Conservation (phyloP, 2,113 vertebrate species). For the Pluvianellus socialis region DNA sequence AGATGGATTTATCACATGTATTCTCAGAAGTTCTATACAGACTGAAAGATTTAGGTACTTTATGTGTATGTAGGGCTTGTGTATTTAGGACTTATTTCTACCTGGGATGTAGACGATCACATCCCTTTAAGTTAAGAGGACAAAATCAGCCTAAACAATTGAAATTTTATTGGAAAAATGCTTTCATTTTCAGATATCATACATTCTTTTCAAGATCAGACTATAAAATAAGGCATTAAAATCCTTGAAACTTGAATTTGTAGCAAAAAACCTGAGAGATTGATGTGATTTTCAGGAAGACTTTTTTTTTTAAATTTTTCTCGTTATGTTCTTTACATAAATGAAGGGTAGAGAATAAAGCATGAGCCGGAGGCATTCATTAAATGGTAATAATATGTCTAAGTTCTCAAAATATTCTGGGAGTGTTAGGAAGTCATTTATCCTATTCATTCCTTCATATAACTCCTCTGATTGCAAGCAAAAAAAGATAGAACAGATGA, state of each 20-base stretch:
- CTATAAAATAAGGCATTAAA: background rate
- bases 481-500: background rate
- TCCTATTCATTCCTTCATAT: background rate
- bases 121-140: background rate
- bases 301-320: background rate
- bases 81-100: background rate
- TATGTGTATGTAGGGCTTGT: background rate
- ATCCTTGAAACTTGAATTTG: background rate
- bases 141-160: background rate
- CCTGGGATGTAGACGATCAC: background rate
- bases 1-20: background rate
- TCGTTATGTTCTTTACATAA: background rate
- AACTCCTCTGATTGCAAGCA: slow-evolving; percentile 1
- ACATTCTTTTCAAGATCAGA: background rate
- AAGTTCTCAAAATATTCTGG: slow-evolving; percentile 10
- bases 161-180: background rate
- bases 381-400: background rate
- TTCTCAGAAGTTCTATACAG: background rate
- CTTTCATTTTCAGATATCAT: background rate
- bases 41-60: background rate
- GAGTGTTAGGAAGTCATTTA: background rate
- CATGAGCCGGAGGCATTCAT: background rate
- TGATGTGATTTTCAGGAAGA: background rate
- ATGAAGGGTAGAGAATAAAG: background rate
- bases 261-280: background rate